A percentile compares a stretch with the other conserved stretches of the same genome.
Evolutionary conservation across 2,113 vertebrate genomes (phyloP).

Genomic region (Naja naja): DNA sequence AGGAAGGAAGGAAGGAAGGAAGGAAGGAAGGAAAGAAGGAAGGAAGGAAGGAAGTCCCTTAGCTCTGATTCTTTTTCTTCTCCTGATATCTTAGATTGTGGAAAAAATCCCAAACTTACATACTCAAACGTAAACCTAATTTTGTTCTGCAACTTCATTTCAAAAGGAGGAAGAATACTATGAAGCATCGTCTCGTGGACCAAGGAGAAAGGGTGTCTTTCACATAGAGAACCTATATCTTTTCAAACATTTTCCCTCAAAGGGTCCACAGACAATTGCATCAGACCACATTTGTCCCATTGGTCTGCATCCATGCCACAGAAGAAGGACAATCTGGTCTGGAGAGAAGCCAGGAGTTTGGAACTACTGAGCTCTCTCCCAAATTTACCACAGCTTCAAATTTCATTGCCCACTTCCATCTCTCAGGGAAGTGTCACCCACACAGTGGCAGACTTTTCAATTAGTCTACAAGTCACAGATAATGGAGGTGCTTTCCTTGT

Average conservation of each 20-base stretch:
- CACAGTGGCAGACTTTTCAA: constrained; percentile 22
- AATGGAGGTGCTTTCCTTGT: neutral
- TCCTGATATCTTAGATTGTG: neutral
- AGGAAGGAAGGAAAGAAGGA: neutral
- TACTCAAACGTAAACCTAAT: neutral
- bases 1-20: fast-evolving
- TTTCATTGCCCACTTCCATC: neutral
- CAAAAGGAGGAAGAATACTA: neutral
- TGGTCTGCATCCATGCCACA: neutral
- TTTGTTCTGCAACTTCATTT: neutral
- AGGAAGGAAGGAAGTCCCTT: neutral
- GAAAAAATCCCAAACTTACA: no score
- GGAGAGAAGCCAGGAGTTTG: no score
- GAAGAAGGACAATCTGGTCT: no score
- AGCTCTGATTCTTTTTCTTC: neutral
- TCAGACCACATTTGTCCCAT: neutral
- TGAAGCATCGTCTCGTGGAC: neutral
- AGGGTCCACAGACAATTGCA: neutral
- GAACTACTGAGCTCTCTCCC: neutral
- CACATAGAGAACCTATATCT: neutral
- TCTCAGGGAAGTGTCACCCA: neutral
- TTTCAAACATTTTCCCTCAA: neutral
- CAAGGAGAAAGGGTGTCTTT: neutral
- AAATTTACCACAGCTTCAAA: neutral
- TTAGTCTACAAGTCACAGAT: neutral